Evolutionary conservation across 2,113 vertebrate species (phyloP).

Genomic region (rabbit (Oryctolagus cuniculus)): DNA sequence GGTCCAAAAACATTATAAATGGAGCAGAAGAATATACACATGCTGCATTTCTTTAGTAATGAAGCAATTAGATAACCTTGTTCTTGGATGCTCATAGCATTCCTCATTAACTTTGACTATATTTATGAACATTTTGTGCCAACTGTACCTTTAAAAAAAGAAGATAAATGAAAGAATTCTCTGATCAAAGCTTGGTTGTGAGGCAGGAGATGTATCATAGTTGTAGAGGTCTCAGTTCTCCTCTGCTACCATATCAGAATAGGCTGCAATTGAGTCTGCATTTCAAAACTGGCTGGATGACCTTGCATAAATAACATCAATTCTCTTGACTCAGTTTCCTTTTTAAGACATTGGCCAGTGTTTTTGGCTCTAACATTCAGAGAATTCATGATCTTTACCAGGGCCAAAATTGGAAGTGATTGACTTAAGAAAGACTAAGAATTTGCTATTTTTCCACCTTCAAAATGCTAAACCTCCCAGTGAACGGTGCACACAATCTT

Average conservation of each 20-base stretch:
- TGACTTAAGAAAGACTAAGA: slow-evolving; percentile 42
- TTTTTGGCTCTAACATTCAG: slow-evolving; percentile 16
- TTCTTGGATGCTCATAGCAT: slow-evolving; percentile 77
- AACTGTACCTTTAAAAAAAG: slow-evolving; percentile 72
- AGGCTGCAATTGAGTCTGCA: background rate
- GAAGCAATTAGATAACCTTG: slow-evolving; percentile 77
- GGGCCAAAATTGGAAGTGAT: background rate
- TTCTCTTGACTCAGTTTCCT: slow-evolving; percentile 51
- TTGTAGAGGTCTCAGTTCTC: background rate
- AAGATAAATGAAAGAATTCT: slow-evolving; percentile 66
- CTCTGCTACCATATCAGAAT: background rate
- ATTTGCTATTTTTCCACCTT: background rate
- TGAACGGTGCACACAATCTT: background rate
- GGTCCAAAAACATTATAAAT: slow-evolving; percentile 74
- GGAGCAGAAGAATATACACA: slow-evolving; percentile 73
- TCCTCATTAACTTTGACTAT: slow-evolving; percentile 81
- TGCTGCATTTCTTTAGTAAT: slow-evolving; percentile 69
- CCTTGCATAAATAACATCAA: background rate
- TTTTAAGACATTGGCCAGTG: background rate
- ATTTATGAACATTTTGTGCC: slow-evolving; percentile 79
- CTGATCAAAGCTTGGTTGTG: slow-evolving; percentile 52
- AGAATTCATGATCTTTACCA: background rate
- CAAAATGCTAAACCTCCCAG: slow-evolving; percentile 26
- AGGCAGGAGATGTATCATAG: slow-evolving; percentile 2
- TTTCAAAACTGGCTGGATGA: background rate